Base-by-base conservation (phyloP, 2,888 invertebrate genomes). In the Electrophaes corylata region DNA sequence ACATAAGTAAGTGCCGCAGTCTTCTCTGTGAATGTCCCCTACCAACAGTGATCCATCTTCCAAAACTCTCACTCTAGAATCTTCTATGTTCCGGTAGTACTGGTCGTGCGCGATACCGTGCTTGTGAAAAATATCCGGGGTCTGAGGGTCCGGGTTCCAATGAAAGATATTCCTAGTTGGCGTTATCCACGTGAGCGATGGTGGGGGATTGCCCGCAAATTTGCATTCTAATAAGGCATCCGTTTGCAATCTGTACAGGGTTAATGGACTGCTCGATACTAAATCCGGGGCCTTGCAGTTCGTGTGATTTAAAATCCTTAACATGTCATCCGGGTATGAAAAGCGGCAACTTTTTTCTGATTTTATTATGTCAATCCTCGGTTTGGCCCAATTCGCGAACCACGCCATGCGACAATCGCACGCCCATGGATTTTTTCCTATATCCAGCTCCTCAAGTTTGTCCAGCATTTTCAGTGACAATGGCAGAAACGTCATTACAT, bases 391-490 rank as follows among this genome's bases (percentile, higher is more conserved):
- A 45, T 68, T 70, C 16, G 78, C 84, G 67, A 96, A 94, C 97
- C 97, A 97, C 65, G 93, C 94, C 93, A 96, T 95, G 46, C 96
- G 94, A 75, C 98, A 98, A 82, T 97, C 96, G 87, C 98, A 98
- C 14, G 94, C 94, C 95, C 96, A 97, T 23, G 95, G 95, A 80
- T 98, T 98, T 55, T 94, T 93, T 31, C 93, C 91, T 66, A 97
- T 93, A 66, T 94, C 93, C 23, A 97, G 83, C 62, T 93, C 93
- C 67, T 92, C 87, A 52, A 97, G 84, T 45, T 92, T 84, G 5
- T 93, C 89, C 53, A 97, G 86, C 70, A 94, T 92, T 50, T 93
- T 93, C 50, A 98, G 79, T 12, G 95, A 94, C 53, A 93, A 90
- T 19, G 96, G 97, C 69, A 97, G 84, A 72, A 94, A 94, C 31